Base-by-base conservation (phyloP, 2,113 vertebrate genomes). In the Xiphophorus maculatus region DNA sequence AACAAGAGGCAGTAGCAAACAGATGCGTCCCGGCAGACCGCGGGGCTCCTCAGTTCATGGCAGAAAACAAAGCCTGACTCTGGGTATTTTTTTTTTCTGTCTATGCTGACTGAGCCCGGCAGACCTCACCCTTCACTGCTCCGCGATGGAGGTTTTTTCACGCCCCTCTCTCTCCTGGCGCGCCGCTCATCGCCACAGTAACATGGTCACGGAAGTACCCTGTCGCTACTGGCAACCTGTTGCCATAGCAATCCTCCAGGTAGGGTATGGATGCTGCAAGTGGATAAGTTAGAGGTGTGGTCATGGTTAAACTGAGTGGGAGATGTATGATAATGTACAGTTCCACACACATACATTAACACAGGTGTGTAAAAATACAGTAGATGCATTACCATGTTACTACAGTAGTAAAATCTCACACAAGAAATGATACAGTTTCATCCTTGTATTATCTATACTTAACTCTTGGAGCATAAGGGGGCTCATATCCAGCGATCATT, bases 161-260 rank as follows among this genome's bases (percentile, higher is more conserved):
- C 12, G 12, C 40, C 22, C 66, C 66, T 60, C 33, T 22, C 29
- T 61, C 54, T 65, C 65, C 86, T 84, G 77, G 81, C 89, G 86
- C 89, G 90, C 89, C 69, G 83, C 83, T 82, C 80, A 79, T 83
- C 81, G 83, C 82, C 84, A 82, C 89, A 88, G 84, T 90, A 77
- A 74, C 86, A 74, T 83, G 83, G 74, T 67, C 73, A 28, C 73
- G 40, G 87, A 90, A 87, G 92, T 89, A 89, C 92, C 94, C 92
- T 77, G 92, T 95, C 92, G 93, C 93, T 87, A 74, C 79, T 94
- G 91, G 94, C 93, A 95, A 96, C 95, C 93, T 89, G 95, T 96
- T 94, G 92, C 95, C 93, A 96, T 96, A 92, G 95, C 91, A 90
- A 95, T 93, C 91, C 85, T 79, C 89, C 90, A 91, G 91, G 91